phyloP scores from a whole-genome alignment of 2,797 vertebrate species.

The Sebastes taczanowskii region DNA sequence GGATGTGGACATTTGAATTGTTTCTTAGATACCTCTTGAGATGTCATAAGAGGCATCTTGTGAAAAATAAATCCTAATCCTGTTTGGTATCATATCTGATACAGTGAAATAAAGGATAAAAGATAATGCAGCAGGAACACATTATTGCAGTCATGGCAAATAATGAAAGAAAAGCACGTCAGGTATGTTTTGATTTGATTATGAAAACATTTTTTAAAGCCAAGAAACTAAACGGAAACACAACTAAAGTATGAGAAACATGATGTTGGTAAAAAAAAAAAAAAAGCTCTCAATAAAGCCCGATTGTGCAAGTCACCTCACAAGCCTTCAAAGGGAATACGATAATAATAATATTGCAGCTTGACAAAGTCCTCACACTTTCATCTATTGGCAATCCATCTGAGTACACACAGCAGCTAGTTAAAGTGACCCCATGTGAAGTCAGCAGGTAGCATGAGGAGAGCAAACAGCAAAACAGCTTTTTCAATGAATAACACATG shows the following conservation, averaged over 20 bases:
- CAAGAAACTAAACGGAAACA: conserved; percentile 32
- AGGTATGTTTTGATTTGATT: conserved; percentile 39
- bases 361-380: conserved; percentile 59
- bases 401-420: conserved; percentile 36
- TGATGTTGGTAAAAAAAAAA: neutral
- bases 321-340: conserved; percentile 48
- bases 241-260: conserved; percentile 29
- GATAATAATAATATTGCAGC: conserved; percentile 44
- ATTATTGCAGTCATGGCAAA: conserved; percentile 23
- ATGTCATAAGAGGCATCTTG: conserved; percentile 42
- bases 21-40: conserved; percentile 57
- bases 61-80: neutral
- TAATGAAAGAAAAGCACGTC: conserved; percentile 27
- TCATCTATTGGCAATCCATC: conserved; percentile 65
- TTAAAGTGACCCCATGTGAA: conserved; percentile 70
- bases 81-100: conserved; percentile 9
- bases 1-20: conserved; percentile 58
- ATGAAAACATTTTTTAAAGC: conserved; percentile 33
- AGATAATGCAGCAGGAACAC: conserved; percentile 20
- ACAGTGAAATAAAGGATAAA: conserved; percentile 2
- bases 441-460: conserved; percentile 73
- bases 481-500: conserved; percentile 80
- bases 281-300: conserved; percentile 55
- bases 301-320: conserved; percentile 40
- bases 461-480: conserved; percentile 75